phyloP scores from a whole-genome alignment of 2,888 invertebrate species.

The Xanthostigma xanthostigma region DNA sequence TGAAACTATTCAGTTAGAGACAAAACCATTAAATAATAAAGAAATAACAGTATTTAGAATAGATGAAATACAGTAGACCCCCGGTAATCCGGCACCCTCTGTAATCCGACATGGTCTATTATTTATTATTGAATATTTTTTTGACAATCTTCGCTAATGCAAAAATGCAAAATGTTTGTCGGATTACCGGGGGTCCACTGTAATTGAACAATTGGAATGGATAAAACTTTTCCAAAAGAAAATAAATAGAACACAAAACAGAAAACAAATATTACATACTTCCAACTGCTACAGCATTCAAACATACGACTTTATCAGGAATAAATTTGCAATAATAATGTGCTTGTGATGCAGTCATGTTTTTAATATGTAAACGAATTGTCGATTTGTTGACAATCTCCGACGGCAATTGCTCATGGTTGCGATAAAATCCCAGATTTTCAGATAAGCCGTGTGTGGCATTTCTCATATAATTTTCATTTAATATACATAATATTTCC shows the following conservation, averaged over 20 bases:
- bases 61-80: too few species aligned
- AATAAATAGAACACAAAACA: constrained; percentile 11
- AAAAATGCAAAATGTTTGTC: too few species aligned
- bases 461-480: constrained; percentile 29
- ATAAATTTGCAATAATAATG: constrained; percentile 39
- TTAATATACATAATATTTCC: constrained; percentile 46
- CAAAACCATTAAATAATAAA: background rate
- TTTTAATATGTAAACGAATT: constrained; percentile 37
- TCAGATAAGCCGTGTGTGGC: constrained; percentile 34
- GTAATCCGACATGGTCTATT: too few species aligned
- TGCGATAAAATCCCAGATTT: constrained; percentile 31
- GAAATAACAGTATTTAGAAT: constrained; percentile 3
- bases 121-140: too few species aligned
- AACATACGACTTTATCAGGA: constrained; percentile 31
- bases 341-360: constrained; percentile 35
- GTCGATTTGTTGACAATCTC: constrained; percentile 45
- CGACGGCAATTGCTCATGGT: constrained; percentile 24
- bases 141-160: too few species aligned
- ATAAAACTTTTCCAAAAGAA: constrained; percentile 15
- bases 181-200: too few species aligned
- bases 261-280: constrained; percentile 29
- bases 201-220: constrained; percentile 14
- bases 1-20: too few species aligned
- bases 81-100: too few species aligned
- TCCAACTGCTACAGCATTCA: constrained; percentile 39